A percentile compares a stretch with the other conserved stretches of the same genome.
These are phyloP conservation scores for Myotis findleyi DNA, from an alignment of 2,797 vertebrate species.

Conservation along the genomic window DNA sequence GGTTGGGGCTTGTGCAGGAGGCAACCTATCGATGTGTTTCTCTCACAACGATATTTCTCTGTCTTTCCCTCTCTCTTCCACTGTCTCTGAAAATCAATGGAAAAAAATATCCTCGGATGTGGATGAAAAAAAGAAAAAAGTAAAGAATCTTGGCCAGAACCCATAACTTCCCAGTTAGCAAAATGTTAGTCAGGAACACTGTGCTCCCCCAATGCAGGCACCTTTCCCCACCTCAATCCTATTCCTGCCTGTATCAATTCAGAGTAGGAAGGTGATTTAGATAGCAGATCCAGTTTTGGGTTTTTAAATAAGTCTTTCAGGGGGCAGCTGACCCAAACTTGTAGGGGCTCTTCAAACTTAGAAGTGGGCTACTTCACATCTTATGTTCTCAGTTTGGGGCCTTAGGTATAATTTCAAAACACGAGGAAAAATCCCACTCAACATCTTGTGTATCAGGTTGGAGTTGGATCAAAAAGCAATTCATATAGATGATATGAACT, in stretches of 20 bases:
- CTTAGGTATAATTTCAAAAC: conserved; percentile 6
- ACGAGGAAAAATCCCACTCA: not conserved
- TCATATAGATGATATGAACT: not conserved
- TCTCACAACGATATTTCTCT: no score
- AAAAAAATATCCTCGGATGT: no score
- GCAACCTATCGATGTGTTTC: no score
- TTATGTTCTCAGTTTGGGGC: not conserved
- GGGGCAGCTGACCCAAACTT: not conserved
- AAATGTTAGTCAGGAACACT: not conserved
- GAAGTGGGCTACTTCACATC: not conserved
- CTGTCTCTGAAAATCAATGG: no score
- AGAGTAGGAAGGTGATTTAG: not conserved
- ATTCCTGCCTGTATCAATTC: not conserved
- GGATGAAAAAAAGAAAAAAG: not conserved
- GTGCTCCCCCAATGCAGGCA: not conserved
- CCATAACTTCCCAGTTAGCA: not conserved
- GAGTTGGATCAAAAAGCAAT: not conserved
- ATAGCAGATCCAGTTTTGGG: not conserved
- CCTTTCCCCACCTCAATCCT: not conserved
- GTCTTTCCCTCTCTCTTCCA: no score
- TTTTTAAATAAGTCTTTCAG: not conserved
- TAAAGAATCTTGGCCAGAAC: not conserved
- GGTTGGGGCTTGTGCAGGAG: no score
- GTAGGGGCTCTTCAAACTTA: not conserved
- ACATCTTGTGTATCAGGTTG: not conserved